Evolutionary conservation across 2,113 vertebrate species (phyloP), one percentile per base, ranked within the genome.

Genomic region (Cichladusa arquata): DNA sequence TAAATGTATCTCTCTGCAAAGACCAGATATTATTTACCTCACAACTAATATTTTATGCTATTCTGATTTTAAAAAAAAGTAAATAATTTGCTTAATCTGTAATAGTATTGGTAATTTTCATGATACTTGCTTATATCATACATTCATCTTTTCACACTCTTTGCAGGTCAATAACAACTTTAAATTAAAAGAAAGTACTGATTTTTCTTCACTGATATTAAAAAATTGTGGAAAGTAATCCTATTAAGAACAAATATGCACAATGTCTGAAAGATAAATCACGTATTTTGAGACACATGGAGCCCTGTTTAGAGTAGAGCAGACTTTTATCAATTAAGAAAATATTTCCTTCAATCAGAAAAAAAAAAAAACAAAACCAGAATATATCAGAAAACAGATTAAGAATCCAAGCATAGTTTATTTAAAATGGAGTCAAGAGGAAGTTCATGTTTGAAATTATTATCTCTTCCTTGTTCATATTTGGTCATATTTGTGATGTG

Each of bases 281-380:
- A 24, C 11, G 38, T 66, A 17, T 36, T 81, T 72, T 54, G 33
- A 54, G 19, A 53, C 11, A 20, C 24, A 9, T 1, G 18, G 8
- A 9, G 6, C 1, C 14, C 25, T 31, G 18, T 51, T 54, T 66
- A 56, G 9, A 36, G 10, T 20, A 83, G 3, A 80, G 7, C 0
- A 53, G 1, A 38, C 61, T 76, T 50, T 2, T 61, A 80, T 73
- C 36, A 62, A 33, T 54, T 44, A 25, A 28, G 17, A 50, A 85
- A 69, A 48, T 29, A 29, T 1, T 47, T 38, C 2, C 34, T 62
- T 28, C 22, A 40, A 38, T 29, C 28, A 74, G 6, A 51, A 26
- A 51, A 34, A 31, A 9, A 6, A 0, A 24, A 14, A 6, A 1
- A 2, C 5, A 33, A 36, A n/a, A 19, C 2, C 19, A 14, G 0